Conservation (phyloP, 2,888 invertebrate species). For the Gisinianus flammeolus region DNA sequence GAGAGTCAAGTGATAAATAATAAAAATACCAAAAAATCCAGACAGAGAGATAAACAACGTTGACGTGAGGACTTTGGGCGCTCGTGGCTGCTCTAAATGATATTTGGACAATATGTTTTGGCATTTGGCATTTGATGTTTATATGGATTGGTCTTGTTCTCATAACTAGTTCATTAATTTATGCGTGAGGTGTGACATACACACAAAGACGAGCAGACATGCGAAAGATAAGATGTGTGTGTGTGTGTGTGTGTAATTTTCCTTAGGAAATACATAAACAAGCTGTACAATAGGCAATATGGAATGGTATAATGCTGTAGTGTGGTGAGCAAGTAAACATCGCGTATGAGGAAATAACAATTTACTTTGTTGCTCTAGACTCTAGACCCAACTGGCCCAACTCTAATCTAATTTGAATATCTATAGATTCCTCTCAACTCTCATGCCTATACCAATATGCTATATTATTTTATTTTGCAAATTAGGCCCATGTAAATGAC, state of each 20-base stretch:
- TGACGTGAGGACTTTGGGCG: neutral
- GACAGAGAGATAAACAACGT: neutral
- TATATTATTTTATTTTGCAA: too few species aligned
- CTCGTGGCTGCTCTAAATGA: neutral
- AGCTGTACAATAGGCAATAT: too few species aligned
- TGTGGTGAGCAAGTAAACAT: neutral
- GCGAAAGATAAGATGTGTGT: neutral
- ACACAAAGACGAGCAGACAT: neutral
- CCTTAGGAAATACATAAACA: too few species aligned
- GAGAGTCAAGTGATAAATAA: neutral
- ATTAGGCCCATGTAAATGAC: too few species aligned
- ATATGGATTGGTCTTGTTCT: neutral
- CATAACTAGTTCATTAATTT: slow-evolving; percentile 13
- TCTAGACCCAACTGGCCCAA: too few species aligned
- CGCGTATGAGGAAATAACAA: slow-evolving; percentile 7
- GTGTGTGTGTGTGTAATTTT: too few species aligned
- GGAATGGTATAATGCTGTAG: too few species aligned
- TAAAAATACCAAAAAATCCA: neutral
- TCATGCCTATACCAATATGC: too few species aligned
- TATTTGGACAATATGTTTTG: neutral
- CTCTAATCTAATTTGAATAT: too few species aligned
- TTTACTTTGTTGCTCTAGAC: too few species aligned
- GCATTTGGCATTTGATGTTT: neutral
- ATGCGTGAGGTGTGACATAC: neutral
- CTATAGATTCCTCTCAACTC: too few species aligned